Evolutionary conservation across 2,113 vertebrate genomes (phyloP), one percentile per base, ranked within the genome.

Genomic region (Scomber colias): DNA sequence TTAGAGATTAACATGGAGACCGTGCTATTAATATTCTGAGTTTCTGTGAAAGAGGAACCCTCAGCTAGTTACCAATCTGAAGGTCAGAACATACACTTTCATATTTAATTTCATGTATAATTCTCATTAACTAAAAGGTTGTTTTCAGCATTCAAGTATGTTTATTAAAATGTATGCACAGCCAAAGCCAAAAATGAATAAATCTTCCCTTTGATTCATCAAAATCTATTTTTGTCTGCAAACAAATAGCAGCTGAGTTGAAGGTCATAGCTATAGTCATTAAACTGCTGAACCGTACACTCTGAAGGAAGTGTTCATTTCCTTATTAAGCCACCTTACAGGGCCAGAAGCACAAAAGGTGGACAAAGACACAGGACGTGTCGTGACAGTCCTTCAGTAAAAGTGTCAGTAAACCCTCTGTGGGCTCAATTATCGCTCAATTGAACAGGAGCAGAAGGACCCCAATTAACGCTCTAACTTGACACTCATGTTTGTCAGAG

Each of bases 391-490:
- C 66, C 73, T 63, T 72, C 51, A 72, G 65, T 68, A 30, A 54
- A 87, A 66, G 35, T 85, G 78, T 55, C 82, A 68, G 40, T 40
- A 40, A 31, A 49, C 69, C 79, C 82, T 76, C 75, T 7, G 6
- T 73, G 31, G 81, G 68, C 77, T 88, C 87, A 90, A 87, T 93
- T 93, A 91, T 84, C 35, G 27, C 57, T 79, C 75, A 74, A n/a
- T 49, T 74, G 79, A 73, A 86, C 74, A 72, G 30, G 12, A 82
- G 73, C 50, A 59, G 40, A 70, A 68, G 17, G 79, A 74, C 14
- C 61, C 87, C 75, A 84, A 89, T 90, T 90, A 87, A 67, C 11
- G 16, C 46, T 71, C 31, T 40, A 68, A 80, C 75, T 74, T 79
- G 72, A 87, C 84, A 83, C 71, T 68, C 66, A 70, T 65, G 75